A percentile compares a stretch with the other conserved stretches of the same genome.
phyloP scores from a whole-genome alignment of 2,888 invertebrate species.

The Pomacea canaliculata region DNA sequence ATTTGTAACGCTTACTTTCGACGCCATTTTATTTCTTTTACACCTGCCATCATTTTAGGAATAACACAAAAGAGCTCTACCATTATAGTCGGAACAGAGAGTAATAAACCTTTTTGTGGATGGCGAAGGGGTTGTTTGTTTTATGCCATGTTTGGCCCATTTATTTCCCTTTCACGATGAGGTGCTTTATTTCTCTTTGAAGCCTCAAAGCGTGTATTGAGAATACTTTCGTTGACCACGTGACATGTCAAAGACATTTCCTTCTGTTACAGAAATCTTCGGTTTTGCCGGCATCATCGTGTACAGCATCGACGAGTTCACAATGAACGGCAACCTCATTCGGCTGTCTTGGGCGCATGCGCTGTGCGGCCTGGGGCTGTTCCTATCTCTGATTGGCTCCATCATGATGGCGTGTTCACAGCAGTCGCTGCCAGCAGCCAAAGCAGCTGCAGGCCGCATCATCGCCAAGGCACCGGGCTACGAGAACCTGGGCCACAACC shows the following conservation, averaged over 20 bases:
- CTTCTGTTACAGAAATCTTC: conserved; percentile 13
- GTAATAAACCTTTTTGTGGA: too few species aligned
- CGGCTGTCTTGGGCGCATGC: conserved; percentile 25
- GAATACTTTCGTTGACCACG: too few species aligned
- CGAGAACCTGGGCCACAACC: conserved; percentile 20
- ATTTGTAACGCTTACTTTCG: too few species aligned
- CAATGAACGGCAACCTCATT: neutral
- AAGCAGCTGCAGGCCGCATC: conserved; percentile 6
- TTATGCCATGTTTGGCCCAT: too few species aligned
- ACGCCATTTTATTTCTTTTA: too few species aligned
- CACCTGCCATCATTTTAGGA: too few species aligned
- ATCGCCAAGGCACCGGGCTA: conserved; percentile 17
- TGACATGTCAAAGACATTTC: neutral
- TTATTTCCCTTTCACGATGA: too few species aligned
- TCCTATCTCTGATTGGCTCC: conserved; percentile 21
- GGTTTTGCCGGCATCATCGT: conserved; percentile 16
- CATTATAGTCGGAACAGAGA: too few species aligned
- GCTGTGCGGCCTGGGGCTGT: conserved; percentile 21
- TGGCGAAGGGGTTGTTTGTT: too few species aligned
- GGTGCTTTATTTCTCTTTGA: too few species aligned
- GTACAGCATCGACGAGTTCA: conserved; percentile 23
- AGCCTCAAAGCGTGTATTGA: too few species aligned
- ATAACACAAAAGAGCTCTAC: too few species aligned
- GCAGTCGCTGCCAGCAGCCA: conserved; percentile 21
- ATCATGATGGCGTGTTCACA: conserved; percentile 28